Conservation (phyloP, 2,888 invertebrate species). For the Drosophila phalerata region DNA sequence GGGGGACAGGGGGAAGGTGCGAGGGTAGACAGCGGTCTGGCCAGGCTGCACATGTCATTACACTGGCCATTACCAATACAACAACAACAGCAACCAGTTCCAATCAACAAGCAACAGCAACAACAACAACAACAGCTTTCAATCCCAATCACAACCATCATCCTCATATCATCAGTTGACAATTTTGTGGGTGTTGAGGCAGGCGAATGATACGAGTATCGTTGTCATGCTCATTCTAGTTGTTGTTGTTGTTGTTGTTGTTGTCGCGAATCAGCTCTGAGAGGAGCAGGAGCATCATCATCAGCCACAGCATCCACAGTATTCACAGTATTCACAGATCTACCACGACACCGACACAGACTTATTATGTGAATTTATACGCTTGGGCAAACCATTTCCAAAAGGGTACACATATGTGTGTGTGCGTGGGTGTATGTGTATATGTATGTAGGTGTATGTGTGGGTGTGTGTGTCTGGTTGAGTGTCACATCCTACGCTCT, state of each 20-base stretch:
- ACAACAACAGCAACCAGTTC: slow-evolving; percentile 8
- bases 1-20: not conserved
- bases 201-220: slow-evolving; percentile 52
- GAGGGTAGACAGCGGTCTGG: slow-evolving; percentile 32
- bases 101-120: slow-evolving; percentile 29
- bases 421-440: slow-evolving; percentile 11
- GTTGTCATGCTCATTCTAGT: slow-evolving; percentile 45
- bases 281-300: slow-evolving; percentile 24
- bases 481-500: slow-evolving; percentile 41
- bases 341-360: slow-evolving; percentile 64
- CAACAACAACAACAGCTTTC: slow-evolving; percentile 1
- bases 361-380: slow-evolving; percentile 79
- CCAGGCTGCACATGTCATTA: slow-evolving; percentile 59
- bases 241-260: slow-evolving; percentile 24
- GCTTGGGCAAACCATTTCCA: slow-evolving; percentile 62
- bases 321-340: slow-evolving; percentile 35
- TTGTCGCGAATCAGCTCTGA: slow-evolving; percentile 57
- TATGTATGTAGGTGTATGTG: not conserved
- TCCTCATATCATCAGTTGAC: slow-evolving; percentile 13
- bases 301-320: slow-evolving; percentile 57
- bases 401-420: slow-evolving; percentile 5
- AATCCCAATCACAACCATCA: slow-evolving; percentile 16
- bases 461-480: not conserved
- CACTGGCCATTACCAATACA: slow-evolving; percentile 55
- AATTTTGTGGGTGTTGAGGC: slow-evolving; percentile 25